Evolutionary conservation across 2,113 vertebrate species (phyloP), one percentile per base, ranked within the genome.

Genomic region (Micromys minutus): DNA sequence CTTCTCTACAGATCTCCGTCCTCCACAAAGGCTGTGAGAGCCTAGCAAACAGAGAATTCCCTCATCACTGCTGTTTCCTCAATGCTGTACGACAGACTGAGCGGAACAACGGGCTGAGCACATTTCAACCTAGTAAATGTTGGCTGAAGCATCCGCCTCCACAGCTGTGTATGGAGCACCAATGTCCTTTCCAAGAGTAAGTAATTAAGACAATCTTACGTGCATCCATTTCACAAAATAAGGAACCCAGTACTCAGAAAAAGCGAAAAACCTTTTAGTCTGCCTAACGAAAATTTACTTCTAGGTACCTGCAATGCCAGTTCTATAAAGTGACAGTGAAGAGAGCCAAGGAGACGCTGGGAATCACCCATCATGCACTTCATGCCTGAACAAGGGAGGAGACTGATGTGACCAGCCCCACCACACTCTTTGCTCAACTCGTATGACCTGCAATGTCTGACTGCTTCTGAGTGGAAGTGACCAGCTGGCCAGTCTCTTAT

Each of bases 171-270:
- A n/a, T 84, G 90, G 22, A 42, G 79, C 29, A 63, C 47, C 21
- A 22, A 24, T 71, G 29, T 45, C 69, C 65, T 93, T 90, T 85
- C 72, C 79, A 45, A 79, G 31, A 89, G 67, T 59, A 77, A 94
- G 26, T 92, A 88, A 39, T 3, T 42, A 88, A 84, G 39, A 87
- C 22, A 90, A 59, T 80, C 21, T 22, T 26, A 24, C 3, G 2
- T 94, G 92, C 50, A 69, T 77, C 26, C 36, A 85, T 57, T 87
- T 63, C 39, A 16, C 24, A 94, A 96, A 97, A 87, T 52, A 57
- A 90, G 19, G 63, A 59, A 90, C 42, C 75, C 17, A 52, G n/a
- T n/a, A 67, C 87, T 96, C 7, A 63, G 92, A 88, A 92, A 26
- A 80, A 92, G 42, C 65, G 36, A 24, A 88, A 19, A 88, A 19